Percentiles rank a stretch among this genome's conserved stretches.
Conservation (phyloP, 2,113 vertebrate species). For the Aramus guarauna region DNA sequence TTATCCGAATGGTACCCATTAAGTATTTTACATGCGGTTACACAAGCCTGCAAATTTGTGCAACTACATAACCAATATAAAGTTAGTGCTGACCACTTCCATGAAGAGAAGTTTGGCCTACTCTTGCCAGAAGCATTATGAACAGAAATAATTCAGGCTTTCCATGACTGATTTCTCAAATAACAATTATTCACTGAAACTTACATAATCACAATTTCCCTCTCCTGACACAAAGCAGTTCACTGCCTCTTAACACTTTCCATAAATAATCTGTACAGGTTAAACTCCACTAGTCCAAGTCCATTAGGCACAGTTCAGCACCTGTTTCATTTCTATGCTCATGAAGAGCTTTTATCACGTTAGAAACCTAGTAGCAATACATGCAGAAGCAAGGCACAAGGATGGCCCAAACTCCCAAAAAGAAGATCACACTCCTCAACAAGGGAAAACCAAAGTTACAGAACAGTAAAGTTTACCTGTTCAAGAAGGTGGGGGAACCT, state of each 20-base stretch:
- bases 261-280: neutral
- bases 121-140: neutral
- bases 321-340: neutral
- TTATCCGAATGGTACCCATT: neutral
- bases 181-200: neutral
- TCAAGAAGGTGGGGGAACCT: slow-evolving; percentile 95
- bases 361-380: neutral
- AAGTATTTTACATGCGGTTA: neutral
- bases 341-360: neutral
- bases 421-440: neutral
- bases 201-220: neutral
- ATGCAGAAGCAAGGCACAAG: neutral
- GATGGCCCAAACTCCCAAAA: neutral
- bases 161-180: neutral
- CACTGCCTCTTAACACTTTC: neutral
- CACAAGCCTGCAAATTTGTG: neutral
- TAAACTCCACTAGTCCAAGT: neutral
- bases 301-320: neutral
- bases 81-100: neutral
- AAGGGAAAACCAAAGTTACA: neutral
- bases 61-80: neutral
- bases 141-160: neutral
- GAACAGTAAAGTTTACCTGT: slow-evolving; percentile 78
- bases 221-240: neutral
- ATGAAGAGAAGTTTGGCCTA: neutral